Evolutionary conservation across 2,797 vertebrate species (phyloP).

Genomic region (Halcyon chelicuti): DNA sequence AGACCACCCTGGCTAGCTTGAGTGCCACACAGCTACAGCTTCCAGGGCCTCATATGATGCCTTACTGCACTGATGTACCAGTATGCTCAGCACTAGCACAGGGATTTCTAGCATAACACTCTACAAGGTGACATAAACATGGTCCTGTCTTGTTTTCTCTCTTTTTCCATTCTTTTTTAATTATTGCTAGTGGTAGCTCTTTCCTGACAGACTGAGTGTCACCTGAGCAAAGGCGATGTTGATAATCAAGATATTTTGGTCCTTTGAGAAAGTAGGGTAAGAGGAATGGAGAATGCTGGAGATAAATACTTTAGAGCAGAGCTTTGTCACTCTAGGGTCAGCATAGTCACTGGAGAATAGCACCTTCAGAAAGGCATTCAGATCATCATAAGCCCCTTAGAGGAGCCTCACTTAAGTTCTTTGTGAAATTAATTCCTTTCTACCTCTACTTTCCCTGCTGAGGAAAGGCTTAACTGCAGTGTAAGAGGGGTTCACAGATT

Average conservation of each 20-base stretch:
- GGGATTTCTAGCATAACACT: neutral
- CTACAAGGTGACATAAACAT: neutral
- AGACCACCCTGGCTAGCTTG: neutral
- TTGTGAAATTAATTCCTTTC: neutral
- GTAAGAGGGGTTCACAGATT: neutral
- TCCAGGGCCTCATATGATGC: neutral
- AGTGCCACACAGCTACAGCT: neutral
- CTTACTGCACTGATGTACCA: neutral
- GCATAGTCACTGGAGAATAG: neutral
- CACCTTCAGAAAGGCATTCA: neutral
- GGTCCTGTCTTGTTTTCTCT: neutral
- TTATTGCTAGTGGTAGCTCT: neutral
- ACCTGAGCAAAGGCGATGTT: neutral
- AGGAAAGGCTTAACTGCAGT: neutral
- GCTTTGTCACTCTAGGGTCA: neutral
- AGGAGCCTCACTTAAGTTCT: neutral
- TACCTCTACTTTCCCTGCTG: neutral
- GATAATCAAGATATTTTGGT: neutral
- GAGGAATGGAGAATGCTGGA: neutral
- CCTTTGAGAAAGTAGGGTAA: neutral
- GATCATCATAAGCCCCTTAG: neutral
- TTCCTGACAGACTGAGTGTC: neutral
- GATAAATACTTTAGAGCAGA: neutral
- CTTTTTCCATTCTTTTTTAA: neutral
- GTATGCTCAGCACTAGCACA: neutral